A percentile compares a stretch with the other conserved stretches of the same genome.
Conservation (phyloP, 2,888 invertebrate genomes). For the Drosophila antonietae region DNA sequence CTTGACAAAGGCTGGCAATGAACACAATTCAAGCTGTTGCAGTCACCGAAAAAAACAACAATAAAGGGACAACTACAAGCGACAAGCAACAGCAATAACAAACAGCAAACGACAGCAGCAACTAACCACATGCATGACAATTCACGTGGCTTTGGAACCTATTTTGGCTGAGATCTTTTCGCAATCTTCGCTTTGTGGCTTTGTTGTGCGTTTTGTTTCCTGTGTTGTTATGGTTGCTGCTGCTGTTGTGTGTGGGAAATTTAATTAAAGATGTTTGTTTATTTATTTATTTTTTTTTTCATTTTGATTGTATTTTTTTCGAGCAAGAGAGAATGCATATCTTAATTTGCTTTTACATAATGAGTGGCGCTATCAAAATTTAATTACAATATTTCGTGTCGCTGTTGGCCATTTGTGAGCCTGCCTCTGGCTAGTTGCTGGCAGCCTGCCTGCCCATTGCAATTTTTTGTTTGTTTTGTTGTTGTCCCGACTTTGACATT, state of each 20-base stretch:
- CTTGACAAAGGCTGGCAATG: slow-evolving; percentile 48
- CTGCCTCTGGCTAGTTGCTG: background rate
- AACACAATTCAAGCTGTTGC: slow-evolving; percentile 34
- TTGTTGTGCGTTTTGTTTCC: slow-evolving; percentile 43
- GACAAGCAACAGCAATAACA: slow-evolving; percentile 1
- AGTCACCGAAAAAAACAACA: background rate
- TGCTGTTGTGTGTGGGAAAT: slow-evolving; percentile 47
- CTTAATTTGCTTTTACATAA: slow-evolving; percentile 66
- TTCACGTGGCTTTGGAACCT: slow-evolving; percentile 33
- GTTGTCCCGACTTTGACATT: slow-evolving; percentile 69
- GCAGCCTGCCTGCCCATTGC: slow-evolving; percentile 5
- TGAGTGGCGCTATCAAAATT: slow-evolving; percentile 50
- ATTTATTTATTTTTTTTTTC: slow-evolving; percentile 1
- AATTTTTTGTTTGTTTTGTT: slow-evolving; percentile 16
- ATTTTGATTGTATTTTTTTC: background rate
- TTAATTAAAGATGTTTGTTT: slow-evolving; percentile 40
- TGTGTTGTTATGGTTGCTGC: slow-evolving; percentile 15
- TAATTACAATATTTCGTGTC: slow-evolving; percentile 54
- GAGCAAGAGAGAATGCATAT: slow-evolving; percentile 22
- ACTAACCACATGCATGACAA: slow-evolving; percentile 21
- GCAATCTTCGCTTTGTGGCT: slow-evolving; percentile 41
- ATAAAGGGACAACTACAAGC: slow-evolving; percentile 12
- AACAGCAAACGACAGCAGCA: slow-evolving; percentile 2
- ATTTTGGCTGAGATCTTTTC: slow-evolving; percentile 31
- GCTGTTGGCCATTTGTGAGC: slow-evolving; percentile 20